A percentile compares a stretch with the other conserved stretches of the same genome.
phyloP scores from a whole-genome alignment of 2,113 vertebrate species.

The Tamias sibiricus region DNA sequence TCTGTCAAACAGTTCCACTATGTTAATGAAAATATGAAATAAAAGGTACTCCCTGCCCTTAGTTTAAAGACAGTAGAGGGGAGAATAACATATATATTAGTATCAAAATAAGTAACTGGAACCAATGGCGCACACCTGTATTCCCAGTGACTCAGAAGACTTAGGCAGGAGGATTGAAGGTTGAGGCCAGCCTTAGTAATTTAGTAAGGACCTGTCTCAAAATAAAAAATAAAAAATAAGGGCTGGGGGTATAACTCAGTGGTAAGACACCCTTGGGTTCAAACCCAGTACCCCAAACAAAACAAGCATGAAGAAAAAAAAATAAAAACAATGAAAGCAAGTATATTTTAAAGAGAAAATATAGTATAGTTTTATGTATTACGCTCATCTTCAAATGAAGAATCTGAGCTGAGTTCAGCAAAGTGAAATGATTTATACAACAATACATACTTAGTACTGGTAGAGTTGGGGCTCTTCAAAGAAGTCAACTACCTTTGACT shows the following conservation, averaged over 20 bases:
- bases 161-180: too few relatives aligned
- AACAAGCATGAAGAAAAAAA: too few relatives aligned
- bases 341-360: not conserved
- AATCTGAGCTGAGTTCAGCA: not conserved
- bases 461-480: not conserved
- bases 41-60: not conserved
- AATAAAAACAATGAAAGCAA: not conserved
- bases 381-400: not conserved
- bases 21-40: not conserved
- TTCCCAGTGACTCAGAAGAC: too few relatives aligned
- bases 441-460: not conserved
- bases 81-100: not conserved
- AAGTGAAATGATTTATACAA: slow-evolving; percentile 10
- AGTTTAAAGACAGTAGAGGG: not conserved
- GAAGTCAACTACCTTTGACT: not conserved
- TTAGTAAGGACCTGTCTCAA: too few relatives aligned
- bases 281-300: too few relatives aligned
- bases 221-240: too few relatives aligned
- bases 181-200: too few relatives aligned
- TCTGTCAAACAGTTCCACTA: not conserved
- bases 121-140: too few relatives aligned
- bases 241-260: too few relatives aligned
- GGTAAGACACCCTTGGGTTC: too few relatives aligned
- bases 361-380: not conserved
- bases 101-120: not conserved